A percentile compares a stretch with the other conserved stretches of the same genome.
Evolutionary conservation across 2,888 invertebrate species (phyloP).

Genomic region (Acanthacorydalis orientalis): DNA sequence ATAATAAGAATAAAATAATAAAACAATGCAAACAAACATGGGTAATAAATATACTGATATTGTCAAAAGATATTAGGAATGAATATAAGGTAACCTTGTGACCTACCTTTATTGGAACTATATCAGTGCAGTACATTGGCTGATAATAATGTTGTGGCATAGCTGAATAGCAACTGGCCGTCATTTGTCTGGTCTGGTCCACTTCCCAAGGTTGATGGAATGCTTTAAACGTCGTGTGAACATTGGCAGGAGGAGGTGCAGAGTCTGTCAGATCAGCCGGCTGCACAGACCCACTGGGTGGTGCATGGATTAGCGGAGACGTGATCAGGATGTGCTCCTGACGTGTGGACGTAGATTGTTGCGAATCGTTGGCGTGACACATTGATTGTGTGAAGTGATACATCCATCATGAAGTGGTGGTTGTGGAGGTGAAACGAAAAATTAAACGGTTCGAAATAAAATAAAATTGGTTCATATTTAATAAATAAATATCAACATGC

Average conservation of each 20-base stretch:
- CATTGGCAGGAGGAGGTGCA: slow-evolving; percentile 25
- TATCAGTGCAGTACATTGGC: slow-evolving; percentile 28
- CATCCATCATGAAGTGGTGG: neutral
- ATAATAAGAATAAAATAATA: slow-evolving; percentile 1
- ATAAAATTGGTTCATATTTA: neutral
- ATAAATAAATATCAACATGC: too few species aligned
- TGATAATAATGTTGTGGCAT: slow-evolving; percentile 10
- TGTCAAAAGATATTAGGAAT: neutral
- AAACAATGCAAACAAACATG: slow-evolving; percentile 7
- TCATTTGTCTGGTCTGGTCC: slow-evolving; percentile 37
- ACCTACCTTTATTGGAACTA: slow-evolving; percentile 36
- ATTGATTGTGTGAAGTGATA: too few species aligned
- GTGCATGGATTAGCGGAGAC: slow-evolving; percentile 6
- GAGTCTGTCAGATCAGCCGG: slow-evolving; percentile 10
- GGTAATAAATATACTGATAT: neutral
- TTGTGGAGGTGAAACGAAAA: neutral
- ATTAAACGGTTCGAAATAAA: slow-evolving; percentile 2
- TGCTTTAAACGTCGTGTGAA: slow-evolving; percentile 34
- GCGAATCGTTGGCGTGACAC: neutral
- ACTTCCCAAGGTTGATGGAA: slow-evolving; percentile 57
- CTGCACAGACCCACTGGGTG: neutral
- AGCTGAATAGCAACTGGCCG: slow-evolving; percentile 17
- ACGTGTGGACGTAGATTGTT: neutral
- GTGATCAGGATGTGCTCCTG: slow-evolving; percentile 5
- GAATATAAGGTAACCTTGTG: slow-evolving; percentile 4